Base-by-base conservation (phyloP, 92 coral and sea anemone genomes). In the Porites divaricata region DNA sequence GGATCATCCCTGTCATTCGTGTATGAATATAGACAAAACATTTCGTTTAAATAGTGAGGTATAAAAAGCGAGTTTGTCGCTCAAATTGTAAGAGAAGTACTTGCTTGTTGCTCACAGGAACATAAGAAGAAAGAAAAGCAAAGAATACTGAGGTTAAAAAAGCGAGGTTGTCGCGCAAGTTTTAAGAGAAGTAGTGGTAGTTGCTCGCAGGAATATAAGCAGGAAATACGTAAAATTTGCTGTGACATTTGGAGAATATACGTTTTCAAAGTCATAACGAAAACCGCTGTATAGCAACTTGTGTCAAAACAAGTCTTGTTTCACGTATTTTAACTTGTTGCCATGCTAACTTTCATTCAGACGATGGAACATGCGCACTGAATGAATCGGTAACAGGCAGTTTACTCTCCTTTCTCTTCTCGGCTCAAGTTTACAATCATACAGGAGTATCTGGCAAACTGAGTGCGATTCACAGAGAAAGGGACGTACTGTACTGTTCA, bases 1-100 rank as follows among this genome's bases (percentile, higher is more conserved):
- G 99, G 99, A 67, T 96, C 99, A 83, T 96, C 93, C 99, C 99
- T 96, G 3, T 54, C 28, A 20, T 51, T 3, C 23, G 6, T 21
- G 24, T 24, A 35, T 11, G 56, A 35, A 71, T 67, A 78, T 17
- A 82, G 58, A 22, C 35, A 16, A 72, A 23, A 22, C 2, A 61
- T 61, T 61, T 15, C 8, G 65, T 61, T 35, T 35, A 6, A 35
- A 35, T 35, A 35, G 45, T 35, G 45, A 35, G 45, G 45, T 35
- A 35, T 35, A 6, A 35, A 4, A 35, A 35, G 45, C 45, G 45
- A 35, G 45, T 35, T 35, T 35, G 45, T 35, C 4, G 45, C 45
- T 35, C 45, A 35, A 35, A 35, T 35, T 35, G 45, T 35, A 35
- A 35, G 45, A 35, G 45, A 35, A 35, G 45, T 35, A 35, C 45